Evolutionary conservation across 2,888 invertebrate species (phyloP).

Genomic region (Galeopsomyia nigrocyanea): DNA sequence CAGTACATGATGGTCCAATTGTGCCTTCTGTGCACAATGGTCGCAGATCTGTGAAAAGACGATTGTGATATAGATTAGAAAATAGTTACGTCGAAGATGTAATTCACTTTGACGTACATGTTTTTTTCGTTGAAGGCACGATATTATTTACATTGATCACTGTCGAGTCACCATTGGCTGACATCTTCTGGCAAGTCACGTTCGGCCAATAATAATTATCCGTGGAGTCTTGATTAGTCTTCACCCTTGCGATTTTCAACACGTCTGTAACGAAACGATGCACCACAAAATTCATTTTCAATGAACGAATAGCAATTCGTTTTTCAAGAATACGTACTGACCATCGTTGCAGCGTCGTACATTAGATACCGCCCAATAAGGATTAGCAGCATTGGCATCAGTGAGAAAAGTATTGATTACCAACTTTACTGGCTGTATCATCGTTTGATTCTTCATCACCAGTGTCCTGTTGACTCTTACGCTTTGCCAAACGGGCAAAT

Average conservation of each 20-base stretch:
- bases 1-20: constrained; percentile 50
- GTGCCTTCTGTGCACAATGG: constrained; percentile 45
- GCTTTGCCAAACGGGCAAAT: constrained; percentile 28
- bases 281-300: constrained; percentile 6
- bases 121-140: not conserved
- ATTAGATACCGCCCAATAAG: constrained; percentile 53
- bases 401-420: constrained; percentile 41
- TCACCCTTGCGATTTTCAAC: constrained; percentile 43
- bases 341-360: constrained; percentile 46
- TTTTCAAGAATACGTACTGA: constrained; percentile 26
- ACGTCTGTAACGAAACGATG: constrained; percentile 41
- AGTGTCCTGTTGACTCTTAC: constrained; percentile 29
- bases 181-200: constrained; percentile 55
- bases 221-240: constrained; percentile 33
- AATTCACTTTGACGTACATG: constrained; percentile 4
- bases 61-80: not conserved
- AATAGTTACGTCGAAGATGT: not conserved
- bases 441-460: not conserved
- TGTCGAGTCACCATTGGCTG: constrained; percentile 24
- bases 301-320: not conserved
- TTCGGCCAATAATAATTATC: constrained; percentile 47
- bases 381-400: constrained; percentile 7
- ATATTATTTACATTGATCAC: constrained; percentile 15
- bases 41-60: constrained; percentile 15
- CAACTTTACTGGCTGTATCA: constrained; percentile 27